Percentiles rank a stretch among this genome's conserved stretches.
These are phyloP conservation scores for Rhagonycha fulva DNA, from an alignment of 2,888 invertebrate genomes.

Conservation along the genomic window DNA sequence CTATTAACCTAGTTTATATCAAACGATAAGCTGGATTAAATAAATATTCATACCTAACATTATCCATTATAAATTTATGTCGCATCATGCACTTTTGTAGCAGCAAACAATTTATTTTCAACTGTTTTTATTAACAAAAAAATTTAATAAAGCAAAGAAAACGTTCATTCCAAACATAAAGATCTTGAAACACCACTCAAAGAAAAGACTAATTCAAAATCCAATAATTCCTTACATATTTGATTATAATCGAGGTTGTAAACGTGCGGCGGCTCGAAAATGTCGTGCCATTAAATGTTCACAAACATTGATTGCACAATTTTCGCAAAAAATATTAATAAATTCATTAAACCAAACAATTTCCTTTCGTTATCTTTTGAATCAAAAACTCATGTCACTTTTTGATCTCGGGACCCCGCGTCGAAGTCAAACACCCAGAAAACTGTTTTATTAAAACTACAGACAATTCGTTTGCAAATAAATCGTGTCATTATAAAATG, in stretches of 20 bases:
- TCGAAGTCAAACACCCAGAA: not conserved
- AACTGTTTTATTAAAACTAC: not conserved
- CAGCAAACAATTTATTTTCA: not conserved
- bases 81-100: not conserved
- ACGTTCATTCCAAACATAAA: conserved; percentile 14
- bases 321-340: conserved; percentile 33
- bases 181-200: conserved; percentile 16
- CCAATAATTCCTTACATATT: conserved; percentile 29
- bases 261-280: conserved; percentile 16
- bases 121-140: conserved; percentile 2
- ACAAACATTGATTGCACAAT: conserved; percentile 39
- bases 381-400: not conserved
- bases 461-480: not conserved
- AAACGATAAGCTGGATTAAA: not conserved
- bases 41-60: not conserved
- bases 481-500: not conserved
- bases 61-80: conserved; percentile 5
- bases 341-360: conserved; percentile 25
- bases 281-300: conserved; percentile 29
- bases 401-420: not conserved
- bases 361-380: not conserved
- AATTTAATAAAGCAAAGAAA: conserved; percentile 12
- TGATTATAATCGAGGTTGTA: conserved; percentile 28
- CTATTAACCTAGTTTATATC: not conserved
- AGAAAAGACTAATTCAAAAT: conserved; percentile 27